Base-by-base conservation (phyloP, 2,888 invertebrate genomes). In the Apoderus coryli region DNA sequence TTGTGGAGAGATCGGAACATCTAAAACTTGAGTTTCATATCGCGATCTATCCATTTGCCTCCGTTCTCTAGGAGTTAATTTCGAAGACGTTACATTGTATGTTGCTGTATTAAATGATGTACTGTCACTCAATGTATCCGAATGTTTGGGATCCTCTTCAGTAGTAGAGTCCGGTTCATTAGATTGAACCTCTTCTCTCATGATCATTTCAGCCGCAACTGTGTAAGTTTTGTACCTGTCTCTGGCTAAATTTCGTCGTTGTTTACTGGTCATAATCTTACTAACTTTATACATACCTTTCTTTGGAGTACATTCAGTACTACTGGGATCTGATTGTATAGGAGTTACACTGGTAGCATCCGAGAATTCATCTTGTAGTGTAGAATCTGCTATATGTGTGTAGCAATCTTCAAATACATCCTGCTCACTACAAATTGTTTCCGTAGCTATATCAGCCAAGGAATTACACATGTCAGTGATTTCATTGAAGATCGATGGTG, bases 221-320 rank as follows among this genome's bases (percentile, higher is more conserved):
- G 81, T 84, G 49, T 85, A 86, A 0, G 85, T 86, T 51, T 76
- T 78, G 50, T 75, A 84, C 36, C 86, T 69, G 44, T 86, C 82
- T 49, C 80, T 79, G 2, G 76, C 70, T 19, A 76, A 54, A 41
- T 71, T 72, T 22, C 85, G 61, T 47, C 76, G 76, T 49, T 84
- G 81, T 53, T 80, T 84, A 0, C 82, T 80, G 0, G 81, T 84
- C 34, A 80, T 48, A 29, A 54, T 53, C 34, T 52, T 59, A 27
- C 60, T 63, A 24, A 59, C 2, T 57, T 49, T 42, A 60, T 60
- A 31, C 14, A 63, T 15, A 14, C 14, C 64, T 45, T 68, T 73
- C 41, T 73, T 76, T 0, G 81, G 80, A 1, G 81, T 79, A 0
- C 78, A 75, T 44, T 82, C 82, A 0, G 74, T 71, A 27, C 80